Evolutionary conservation across 1,140 invertebrate genomes (phyloP), one percentile per base, ranked within the genome.

Genomic region (Dendrolimus kikuchii): DNA sequence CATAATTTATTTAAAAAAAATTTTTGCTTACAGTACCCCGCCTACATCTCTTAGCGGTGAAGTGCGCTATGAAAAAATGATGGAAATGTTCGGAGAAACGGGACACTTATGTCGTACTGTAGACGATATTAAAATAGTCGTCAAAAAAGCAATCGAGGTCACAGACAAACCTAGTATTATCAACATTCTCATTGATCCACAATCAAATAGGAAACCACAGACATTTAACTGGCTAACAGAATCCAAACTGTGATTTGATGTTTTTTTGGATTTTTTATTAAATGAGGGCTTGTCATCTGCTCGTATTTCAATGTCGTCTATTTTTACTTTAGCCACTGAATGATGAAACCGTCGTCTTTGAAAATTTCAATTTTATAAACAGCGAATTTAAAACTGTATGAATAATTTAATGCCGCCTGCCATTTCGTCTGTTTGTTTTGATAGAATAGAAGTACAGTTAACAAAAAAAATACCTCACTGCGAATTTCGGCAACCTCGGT

Each of bases 141-240:
- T 98, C 0, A 89, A 88, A 59, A 85, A 89, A 59, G 90, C 93
- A 8, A 79, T 96, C 23, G 79, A 89, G 59, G 89, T 93, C 7
- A 92, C 81, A 1, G 92, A 95, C 75, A 89, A 89, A 61, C 95
- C 96, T 6, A 93, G 92, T 51, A 91, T 99, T 44, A 96, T 99
- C 56, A 99, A 99, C 75, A 92, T 98, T 10, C 90, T 95, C 66
- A 98, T 99, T 38, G 93, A 92, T 79, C 95, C 96, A 7, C 90
- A 91, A 60, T 94, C 97, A 42, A 94, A 95, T 74, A 91, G 96
- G 59, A 98, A 98, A 86, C 91, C 93, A 51, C 97, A 99, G 88
- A 92, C 92, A 39, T 97, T 96, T 74, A 92, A 90, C 66, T 98
- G 96, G 96, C 86, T 98, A 4, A 98, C 96, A 0, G 94, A 96